Base-by-base conservation (phyloP, 2,797 vertebrate genomes). In the Dendrocincla tyrannina region DNA sequence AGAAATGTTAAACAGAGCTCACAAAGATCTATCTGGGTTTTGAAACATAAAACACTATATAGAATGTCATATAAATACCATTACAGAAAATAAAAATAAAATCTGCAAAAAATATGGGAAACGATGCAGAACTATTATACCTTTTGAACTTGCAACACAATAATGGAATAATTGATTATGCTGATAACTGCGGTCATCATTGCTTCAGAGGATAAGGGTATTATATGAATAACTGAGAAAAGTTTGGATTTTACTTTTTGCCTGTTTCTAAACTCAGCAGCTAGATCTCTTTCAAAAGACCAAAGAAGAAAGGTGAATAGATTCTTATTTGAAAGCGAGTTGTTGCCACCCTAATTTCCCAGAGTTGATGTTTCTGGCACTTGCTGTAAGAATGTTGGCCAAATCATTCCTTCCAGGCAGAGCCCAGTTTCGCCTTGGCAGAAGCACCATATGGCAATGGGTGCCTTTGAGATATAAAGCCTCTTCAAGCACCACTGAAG, bases 401-500 rank as follows among this genome's bases (percentile, higher is more conserved):
- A 96, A 95, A 69, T 90, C 67, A 17, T 67, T 88, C 90, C 84
- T 92, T 87, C 93, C 81, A 80, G 88, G 85, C 72, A 83, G 68
- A 93, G 93, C 91, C 92, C 81, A 80, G 92, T 87, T 90, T 87
- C 0, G 22, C 72, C 91, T 95, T 95, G 93, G 95, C 91, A 92
- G 81, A 93, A 77, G 78, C 78, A 88, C 77, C 92, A 95, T 89
- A 92, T 80, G 92, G 64, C 91, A 84, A 77, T 87, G 88, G 79
- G 82, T 80, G 88, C 74, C 94, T 95, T 42, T 74, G 89, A 94
- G 89, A 72, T 74, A 92, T 24, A 95, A 95, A 96, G 87, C 59
- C 85, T 89, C 94, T 83, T 88, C 89, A 88, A 49, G 79, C 88
- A 80, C 69, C 62, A 89, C 95, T 96, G 89, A 95, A 97, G 88